phyloP scores from a whole-genome alignment of 2,797 vertebrate species.

The Chloroceryle inda region DNA sequence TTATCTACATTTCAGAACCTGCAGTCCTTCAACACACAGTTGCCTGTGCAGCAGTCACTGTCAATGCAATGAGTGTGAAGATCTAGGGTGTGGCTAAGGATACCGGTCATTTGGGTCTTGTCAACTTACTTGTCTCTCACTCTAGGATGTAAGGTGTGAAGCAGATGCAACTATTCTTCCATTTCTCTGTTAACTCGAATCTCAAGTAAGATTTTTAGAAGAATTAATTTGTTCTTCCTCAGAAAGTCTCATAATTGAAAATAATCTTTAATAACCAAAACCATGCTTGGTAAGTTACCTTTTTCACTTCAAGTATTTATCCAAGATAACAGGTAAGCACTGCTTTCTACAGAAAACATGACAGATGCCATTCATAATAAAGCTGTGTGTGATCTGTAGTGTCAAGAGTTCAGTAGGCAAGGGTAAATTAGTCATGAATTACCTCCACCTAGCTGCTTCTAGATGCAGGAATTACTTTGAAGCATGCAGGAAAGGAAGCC shows the following conservation, averaged over 20 bases:
- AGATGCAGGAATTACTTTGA: neutral
- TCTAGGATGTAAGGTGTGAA: neutral
- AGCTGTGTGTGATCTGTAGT: neutral
- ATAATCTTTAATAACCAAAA: neutral
- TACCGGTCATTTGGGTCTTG: neutral
- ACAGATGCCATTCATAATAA: neutral
- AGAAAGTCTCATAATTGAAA: neutral
- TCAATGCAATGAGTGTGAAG: neutral
- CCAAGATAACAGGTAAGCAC: neutral
- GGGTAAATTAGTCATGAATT: neutral
- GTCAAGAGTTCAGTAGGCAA: neutral
- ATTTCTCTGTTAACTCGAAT: neutral
- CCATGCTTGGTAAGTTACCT: neutral
- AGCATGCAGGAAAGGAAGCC: neutral
- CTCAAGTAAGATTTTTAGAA: neutral
- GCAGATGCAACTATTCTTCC: neutral
- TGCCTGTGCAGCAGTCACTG: neutral
- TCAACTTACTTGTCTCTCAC: neutral
- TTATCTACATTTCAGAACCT: neutral
- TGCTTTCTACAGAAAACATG: neutral
- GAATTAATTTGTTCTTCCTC: neutral
- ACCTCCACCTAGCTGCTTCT: neutral
- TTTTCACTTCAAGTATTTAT: neutral
- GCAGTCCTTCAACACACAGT: neutral
- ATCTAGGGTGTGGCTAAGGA: neutral